Base-by-base conservation (phyloP, 2,888 invertebrate genomes). In the Polymixis lichenea region DNA sequence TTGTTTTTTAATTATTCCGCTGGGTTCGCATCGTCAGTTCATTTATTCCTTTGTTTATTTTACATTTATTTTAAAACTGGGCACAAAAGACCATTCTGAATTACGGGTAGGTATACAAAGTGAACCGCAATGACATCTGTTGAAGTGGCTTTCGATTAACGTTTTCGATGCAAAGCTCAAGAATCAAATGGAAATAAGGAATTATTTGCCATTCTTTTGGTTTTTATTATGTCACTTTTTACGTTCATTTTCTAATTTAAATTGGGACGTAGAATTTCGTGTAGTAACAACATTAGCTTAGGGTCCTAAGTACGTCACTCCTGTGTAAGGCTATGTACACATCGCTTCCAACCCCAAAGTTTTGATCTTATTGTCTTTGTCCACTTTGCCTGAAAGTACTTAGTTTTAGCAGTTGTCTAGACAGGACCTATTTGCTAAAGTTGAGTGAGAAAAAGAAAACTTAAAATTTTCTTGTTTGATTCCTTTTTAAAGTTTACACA, bases 1-100 rank as follows among this genome's bases (percentile, higher is more conserved):
- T 84, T 86, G 72, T 80, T 86, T 86, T 80, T 80, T 65, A 80
- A 85, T 76, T 73, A 85, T 75, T 62, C 56, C 43, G 25, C 25
- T 70, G 62, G 19, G 25, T 72, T 60, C 32, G 64, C 53, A 67
- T 73, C n/a, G 56, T 28, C 62, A 32, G 60, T 75, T 72, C 68
- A 74, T 84, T 80, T 77, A 60, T 66, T 67, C 25, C 17, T 1
- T 46, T 81, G 70, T 81, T 76, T 72, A 74, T 55, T 80, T 79
- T 49, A 73, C 72, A 62, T 83, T 46, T 38, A 72, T 53, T 72
- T 84, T 25, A 60, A 28, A 71, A 43, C 15, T 65, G 61, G 32
- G 25, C 13, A 56, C 72, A 70, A 69, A 70, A 61, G n/a, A 60
- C 56, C 22, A 53, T 60, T 75, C 19, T 38, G 7, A 38, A 32